A percentile compares a stretch with the other conserved stretches of the same genome.
These are phyloP conservation scores for Rousettus madagascariensis DNA, from an alignment of 2,797 vertebrate species.

Conservation along the genomic window DNA sequence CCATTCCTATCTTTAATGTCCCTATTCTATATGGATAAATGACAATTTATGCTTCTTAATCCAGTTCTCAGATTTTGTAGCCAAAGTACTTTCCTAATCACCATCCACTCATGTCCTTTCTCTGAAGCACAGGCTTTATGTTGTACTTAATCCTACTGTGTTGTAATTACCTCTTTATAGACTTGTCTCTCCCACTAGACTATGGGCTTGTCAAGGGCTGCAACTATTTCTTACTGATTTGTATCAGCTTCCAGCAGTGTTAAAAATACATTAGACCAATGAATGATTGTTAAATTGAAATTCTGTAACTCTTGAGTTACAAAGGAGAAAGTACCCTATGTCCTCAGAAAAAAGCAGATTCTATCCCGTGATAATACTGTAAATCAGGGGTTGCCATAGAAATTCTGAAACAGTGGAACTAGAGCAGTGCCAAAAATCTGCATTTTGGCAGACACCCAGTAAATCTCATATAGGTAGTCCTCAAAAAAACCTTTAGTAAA, in stretches of 20 bases:
- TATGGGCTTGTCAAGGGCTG: neutral
- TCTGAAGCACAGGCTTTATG: neutral
- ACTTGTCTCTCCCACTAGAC: neutral
- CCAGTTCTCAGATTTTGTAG: neutral
- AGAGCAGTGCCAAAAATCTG: neutral
- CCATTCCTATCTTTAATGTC: neutral
- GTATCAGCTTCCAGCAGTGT: neutral
- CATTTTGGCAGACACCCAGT: neutral
- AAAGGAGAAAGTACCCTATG: neutral
- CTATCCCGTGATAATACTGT: neutral
- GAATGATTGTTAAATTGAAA: slow-evolving; percentile 21
- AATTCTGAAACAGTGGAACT: neutral
- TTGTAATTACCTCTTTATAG: neutral
- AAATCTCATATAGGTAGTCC: neutral
- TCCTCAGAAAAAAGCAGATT: slow-evolving; percentile 31
- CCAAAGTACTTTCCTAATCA: neutral
- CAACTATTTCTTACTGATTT: neutral
- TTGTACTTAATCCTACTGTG: neutral
- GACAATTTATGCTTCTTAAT: neutral
- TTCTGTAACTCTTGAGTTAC: slow-evolving; percentile 5
- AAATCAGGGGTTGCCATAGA: neutral
- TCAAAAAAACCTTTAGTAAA: slow-evolving; percentile 34
- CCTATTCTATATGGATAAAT: neutral
- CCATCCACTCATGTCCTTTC: neutral
- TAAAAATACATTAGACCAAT: slow-evolving; percentile 41